Evolutionary conservation across 2,113 vertebrate genomes (phyloP).

Genomic region (Lepisosteus oculatus): DNA sequence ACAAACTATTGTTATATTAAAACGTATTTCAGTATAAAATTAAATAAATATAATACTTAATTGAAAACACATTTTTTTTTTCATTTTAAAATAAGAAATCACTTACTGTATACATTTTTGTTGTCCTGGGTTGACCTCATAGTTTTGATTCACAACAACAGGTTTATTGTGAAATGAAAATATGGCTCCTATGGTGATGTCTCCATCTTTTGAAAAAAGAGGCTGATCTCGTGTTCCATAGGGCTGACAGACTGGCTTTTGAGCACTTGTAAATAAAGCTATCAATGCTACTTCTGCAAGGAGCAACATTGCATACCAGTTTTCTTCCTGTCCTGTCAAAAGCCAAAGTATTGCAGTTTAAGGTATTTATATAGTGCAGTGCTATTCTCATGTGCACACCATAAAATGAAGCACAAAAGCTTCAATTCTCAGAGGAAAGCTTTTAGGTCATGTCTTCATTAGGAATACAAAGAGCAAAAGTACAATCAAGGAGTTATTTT

Average conservation of each 20-base stretch:
- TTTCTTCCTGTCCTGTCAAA: background rate
- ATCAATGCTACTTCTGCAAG: constrained; percentile 42
- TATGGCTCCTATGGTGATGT: constrained; percentile 66
- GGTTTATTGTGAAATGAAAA: constrained; percentile 70
- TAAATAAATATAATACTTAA: background rate
- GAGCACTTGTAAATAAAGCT: constrained; percentile 40
- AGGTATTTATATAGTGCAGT: too few relatives aligned
- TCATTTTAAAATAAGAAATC: background rate
- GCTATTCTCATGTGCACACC: too few relatives aligned
- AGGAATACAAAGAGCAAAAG: too few relatives aligned
- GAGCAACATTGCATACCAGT: constrained; percentile 43
- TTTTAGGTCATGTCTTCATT: too few relatives aligned
- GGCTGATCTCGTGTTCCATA: constrained; percentile 58
- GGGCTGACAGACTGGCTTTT: constrained; percentile 44
- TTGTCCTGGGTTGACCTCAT: constrained; percentile 51
- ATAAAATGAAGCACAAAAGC: too few relatives aligned
- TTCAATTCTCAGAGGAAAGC: too few relatives aligned
- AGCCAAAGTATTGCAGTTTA: too few relatives aligned
- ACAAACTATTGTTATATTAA: background rate
- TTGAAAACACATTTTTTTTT: background rate
- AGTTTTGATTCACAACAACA: constrained; percentile 47
- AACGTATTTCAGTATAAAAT: background rate
- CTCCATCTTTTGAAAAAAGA: constrained; percentile 64
- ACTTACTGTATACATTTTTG: constrained; percentile 61
- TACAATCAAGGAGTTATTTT: too few relatives aligned